These are phyloP conservation scores for Nowickia ferox DNA, from an alignment of 2,888 invertebrate genomes.

Conservation along the genomic window DNA sequence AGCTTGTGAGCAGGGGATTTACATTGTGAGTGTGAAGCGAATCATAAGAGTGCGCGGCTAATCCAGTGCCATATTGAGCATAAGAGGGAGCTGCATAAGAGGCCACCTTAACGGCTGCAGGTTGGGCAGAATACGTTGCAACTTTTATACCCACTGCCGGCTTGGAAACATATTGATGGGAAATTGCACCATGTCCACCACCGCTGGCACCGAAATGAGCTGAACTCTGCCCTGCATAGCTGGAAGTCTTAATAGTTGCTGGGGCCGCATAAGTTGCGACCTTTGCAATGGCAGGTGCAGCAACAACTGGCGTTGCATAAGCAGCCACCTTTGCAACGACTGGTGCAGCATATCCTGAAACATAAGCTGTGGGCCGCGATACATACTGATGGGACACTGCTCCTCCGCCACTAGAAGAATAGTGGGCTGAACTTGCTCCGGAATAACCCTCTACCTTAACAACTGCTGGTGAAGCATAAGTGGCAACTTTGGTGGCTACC, in stretches of 20 bases:
- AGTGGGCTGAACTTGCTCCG: neutral
- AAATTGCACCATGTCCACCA: slow-evolving; percentile 42
- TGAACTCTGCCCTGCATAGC: slow-evolving; percentile 62
- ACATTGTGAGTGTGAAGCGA: slow-evolving; percentile 68
- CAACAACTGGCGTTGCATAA: slow-evolving; percentile 33
- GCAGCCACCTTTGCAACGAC: slow-evolving; percentile 59
- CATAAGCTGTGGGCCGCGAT: slow-evolving; percentile 55
- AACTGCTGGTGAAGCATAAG: slow-evolving; percentile 73
- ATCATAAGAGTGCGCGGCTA: slow-evolving; percentile 64
- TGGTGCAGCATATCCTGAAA: slow-evolving; percentile 60
- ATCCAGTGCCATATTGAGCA: slow-evolving; percentile 81
- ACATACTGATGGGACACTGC: slow-evolving; percentile 65
- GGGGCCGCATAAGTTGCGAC: slow-evolving; percentile 67
- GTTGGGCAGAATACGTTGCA: slow-evolving; percentile 69
- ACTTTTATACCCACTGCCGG: slow-evolving; percentile 72
- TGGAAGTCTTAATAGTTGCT: slow-evolving; percentile 47
- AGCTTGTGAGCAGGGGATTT: slow-evolving; percentile 63
- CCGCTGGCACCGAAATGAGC: slow-evolving; percentile 58
- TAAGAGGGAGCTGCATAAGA: slow-evolving; percentile 59
- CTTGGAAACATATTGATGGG: slow-evolving; percentile 74
- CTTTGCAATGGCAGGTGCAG: slow-evolving; percentile 66
- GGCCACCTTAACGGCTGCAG: neutral
- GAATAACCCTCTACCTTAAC: slow-evolving; percentile 71
- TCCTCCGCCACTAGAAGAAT: slow-evolving; percentile 31
- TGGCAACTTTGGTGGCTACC: slow-evolving; percentile 74